A percentile compares a stretch with the other conserved stretches of the same genome.
phyloP scores from a whole-genome alignment of 2,888 invertebrate species.

The Epicampocera succincta region DNA sequence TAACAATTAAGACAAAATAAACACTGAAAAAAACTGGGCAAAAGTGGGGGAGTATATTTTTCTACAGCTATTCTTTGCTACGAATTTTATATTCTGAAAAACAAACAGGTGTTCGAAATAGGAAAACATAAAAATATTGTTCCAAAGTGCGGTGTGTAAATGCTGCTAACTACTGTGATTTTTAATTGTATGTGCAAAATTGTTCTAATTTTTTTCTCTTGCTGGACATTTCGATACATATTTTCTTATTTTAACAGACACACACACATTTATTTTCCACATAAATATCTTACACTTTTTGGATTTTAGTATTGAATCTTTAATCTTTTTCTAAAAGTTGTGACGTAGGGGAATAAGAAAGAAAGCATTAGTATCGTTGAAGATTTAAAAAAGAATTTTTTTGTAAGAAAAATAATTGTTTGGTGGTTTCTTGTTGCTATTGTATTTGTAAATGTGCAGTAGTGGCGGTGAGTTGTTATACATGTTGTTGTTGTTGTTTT shows the following conservation, averaged over 20 bases:
- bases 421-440: background rate
- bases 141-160: conserved; percentile 21
- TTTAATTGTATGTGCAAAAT: conserved; percentile 30
- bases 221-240: background rate
- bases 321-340: conserved; percentile 78
- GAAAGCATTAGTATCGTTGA: conserved; percentile 69
- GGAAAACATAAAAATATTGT: background rate
- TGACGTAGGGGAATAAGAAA: conserved; percentile 63
- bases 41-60: too few species aligned
- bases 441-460: background rate
- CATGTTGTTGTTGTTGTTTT: too few species aligned
- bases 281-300: conserved; percentile 80
- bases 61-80: background rate
- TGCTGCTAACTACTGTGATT: conserved; percentile 21
- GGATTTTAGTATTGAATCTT: conserved; percentile 78
- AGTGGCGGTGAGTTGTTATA: too few species aligned
- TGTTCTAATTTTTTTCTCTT: conserved; percentile 11
- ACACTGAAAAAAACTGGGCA: background rate
- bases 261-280: conserved; percentile 70
- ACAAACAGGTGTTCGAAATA: too few species aligned
- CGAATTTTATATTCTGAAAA: too few species aligned
- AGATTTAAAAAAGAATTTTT: background rate
- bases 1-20: conserved; percentile 4
- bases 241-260: conserved; percentile 34
- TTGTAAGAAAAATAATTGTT: background rate